Percentiles rank a stretch among this genome's conserved stretches.
phyloP scores from a whole-genome alignment of 2,113 vertebrate species.

The Dromiciops gliroides region DNA sequence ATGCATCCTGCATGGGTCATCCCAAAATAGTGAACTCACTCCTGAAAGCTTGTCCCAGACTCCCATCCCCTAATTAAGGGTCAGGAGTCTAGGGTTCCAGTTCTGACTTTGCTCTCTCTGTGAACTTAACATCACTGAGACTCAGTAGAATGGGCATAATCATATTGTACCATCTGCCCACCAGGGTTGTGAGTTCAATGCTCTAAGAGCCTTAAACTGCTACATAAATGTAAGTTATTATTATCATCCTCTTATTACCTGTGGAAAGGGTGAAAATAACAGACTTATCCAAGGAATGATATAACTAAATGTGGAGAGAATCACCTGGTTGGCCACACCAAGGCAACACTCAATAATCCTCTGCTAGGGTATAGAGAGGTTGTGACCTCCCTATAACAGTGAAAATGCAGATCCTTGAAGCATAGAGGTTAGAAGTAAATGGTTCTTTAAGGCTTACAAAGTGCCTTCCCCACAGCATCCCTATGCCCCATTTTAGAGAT shows the following conservation, averaged over 20 bases:
- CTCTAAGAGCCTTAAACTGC: not conserved
- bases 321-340: not conserved
- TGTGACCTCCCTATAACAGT: too few species aligned
- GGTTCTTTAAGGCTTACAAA: not conserved
- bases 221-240: not conserved
- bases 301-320: too few species aligned
- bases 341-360: not conserved
- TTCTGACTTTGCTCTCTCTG: not conserved
- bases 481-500: not conserved
- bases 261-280: not conserved
- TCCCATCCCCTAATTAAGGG: not conserved
- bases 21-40: not conserved
- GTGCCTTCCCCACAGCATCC: too few species aligned
- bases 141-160: not conserved
- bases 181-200: not conserved
- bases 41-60: not conserved
- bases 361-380: not conserved
- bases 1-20: not conserved
- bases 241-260: not conserved
- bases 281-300: not conserved
- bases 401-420: not conserved
- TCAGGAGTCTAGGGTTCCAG: not conserved
- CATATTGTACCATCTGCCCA: not conserved
- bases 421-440: not conserved
- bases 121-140: not conserved